These are phyloP conservation scores for Oncorhynchus masou DNA, from an alignment of 2,113 vertebrate species.

Conservation along the genomic window DNA sequence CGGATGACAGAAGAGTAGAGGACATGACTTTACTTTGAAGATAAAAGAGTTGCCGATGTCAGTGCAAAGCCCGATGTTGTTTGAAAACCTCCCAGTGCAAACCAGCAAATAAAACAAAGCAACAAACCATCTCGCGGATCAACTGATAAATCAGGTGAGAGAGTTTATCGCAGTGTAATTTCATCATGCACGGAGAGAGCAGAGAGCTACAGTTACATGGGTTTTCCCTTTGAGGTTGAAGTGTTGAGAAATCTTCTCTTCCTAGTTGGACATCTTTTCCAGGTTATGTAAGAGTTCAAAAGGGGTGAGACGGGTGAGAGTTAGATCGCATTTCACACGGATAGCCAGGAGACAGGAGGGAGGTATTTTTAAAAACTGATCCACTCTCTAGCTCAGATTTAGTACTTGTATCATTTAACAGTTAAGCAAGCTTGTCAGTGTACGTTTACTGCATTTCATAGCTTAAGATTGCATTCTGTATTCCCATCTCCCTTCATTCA, in stretches of 20 bases:
- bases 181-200: neutral
- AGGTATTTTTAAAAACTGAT: slow-evolving; percentile 34
- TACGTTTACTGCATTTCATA: neutral
- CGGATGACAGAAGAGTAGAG: neutral
- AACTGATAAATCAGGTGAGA: no score
- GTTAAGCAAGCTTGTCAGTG: neutral
- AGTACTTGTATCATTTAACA: slow-evolving; percentile 29
- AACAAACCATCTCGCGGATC: no score
- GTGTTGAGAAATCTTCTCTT: no score
- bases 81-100: neutral
- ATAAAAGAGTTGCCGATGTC: neutral
- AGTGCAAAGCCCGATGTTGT: neutral
- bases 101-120: no score
- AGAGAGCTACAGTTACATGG: neutral
- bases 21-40: neutral
- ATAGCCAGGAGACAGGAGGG: neutral
- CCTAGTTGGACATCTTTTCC: neutral
- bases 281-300: slow-evolving; percentile 26
- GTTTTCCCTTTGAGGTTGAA: slow-evolving; percentile 7
- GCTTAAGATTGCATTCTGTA: neutral
- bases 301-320: slow-evolving; percentile 1
- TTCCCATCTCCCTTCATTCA: neutral
- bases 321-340: neutral
- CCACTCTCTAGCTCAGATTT: slow-evolving; percentile 28
- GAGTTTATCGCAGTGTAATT: neutral